phyloP scores from a whole-genome alignment of 1,140 invertebrate genomes.

The Rhagoletis pomonella region DNA sequence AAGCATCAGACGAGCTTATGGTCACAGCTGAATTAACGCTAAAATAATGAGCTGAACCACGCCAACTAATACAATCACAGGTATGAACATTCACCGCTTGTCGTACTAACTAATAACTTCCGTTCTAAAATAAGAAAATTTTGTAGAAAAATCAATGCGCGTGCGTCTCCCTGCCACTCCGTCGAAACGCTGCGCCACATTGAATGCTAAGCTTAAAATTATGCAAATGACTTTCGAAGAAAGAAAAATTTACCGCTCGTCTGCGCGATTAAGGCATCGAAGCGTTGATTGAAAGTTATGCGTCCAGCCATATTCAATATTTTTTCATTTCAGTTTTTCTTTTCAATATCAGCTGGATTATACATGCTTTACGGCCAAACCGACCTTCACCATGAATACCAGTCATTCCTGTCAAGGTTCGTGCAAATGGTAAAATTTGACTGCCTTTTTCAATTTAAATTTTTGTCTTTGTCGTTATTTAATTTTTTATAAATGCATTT shows the following conservation, averaged over 20 bases:
- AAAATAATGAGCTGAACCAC: background rate
- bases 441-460: background rate
- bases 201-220: slow-evolving; percentile 44
- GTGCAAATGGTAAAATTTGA: background rate
- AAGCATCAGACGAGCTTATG: background rate
- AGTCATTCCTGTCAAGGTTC: slow-evolving; percentile 14
- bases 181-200: background rate
- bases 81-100: background rate
- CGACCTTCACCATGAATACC: slow-evolving; percentile 32
- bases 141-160: background rate
- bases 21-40: background rate
- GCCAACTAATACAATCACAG: background rate
- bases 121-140: slow-evolving; percentile 44
- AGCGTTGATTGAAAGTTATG: background rate
- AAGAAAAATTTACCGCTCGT: background rate
- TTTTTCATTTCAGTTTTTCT: no score
- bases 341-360: no score
- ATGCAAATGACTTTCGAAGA: slow-evolving; percentile 17
- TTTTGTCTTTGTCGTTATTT: background rate
- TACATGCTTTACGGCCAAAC: background rate
- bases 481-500: background rate
- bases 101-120: slow-evolving; percentile 32
- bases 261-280: background rate
- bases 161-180: background rate
- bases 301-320: background rate